Percentiles rank a stretch among this genome's conserved stretches.
Conservation (phyloP, 1,140 invertebrate species). For the Drosophila eugracilis region DNA sequence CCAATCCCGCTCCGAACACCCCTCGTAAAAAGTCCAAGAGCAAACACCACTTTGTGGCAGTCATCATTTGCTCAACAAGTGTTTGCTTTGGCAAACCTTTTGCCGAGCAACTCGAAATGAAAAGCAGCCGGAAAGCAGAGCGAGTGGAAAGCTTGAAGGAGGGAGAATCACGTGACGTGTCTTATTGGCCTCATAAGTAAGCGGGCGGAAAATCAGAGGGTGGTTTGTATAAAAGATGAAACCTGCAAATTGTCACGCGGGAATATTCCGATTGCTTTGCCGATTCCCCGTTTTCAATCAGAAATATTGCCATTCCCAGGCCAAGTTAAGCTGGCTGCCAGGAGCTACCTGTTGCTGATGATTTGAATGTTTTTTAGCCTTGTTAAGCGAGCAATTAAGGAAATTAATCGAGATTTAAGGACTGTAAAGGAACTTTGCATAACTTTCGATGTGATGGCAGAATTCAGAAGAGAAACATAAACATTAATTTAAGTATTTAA, state of each 20-base stretch:
- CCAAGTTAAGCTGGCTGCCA: conserved; percentile 5
- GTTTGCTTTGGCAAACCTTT: conserved; percentile 75
- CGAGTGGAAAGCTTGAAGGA: conserved; percentile 16
- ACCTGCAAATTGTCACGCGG: conserved; percentile 73
- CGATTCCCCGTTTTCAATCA: conserved; percentile 35
- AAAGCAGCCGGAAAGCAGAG: conserved; percentile 22
- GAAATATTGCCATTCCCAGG: conserved; percentile 29
- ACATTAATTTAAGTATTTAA: too few relatives aligned
- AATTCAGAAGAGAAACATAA: too few relatives aligned
- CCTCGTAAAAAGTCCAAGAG: conserved; percentile 44
- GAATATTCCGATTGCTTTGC: conserved; percentile 61
- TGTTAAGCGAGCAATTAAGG: conserved; percentile 6
- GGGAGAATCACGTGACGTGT: conserved; percentile 72
- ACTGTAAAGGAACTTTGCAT: neutral
- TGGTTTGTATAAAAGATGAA: conserved; percentile 48
- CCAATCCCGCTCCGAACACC: neutral
- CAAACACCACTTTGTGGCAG: conserved; percentile 80
- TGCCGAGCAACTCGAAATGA: conserved; percentile 45
- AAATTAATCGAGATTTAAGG: neutral
- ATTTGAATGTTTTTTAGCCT: conserved; percentile 10
- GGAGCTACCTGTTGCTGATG: conserved; percentile 41
- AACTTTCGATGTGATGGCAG: too few relatives aligned
- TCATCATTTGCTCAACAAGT: conserved; percentile 80
- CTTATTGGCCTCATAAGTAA: conserved; percentile 77
- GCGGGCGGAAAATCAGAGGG: conserved; percentile 8